Base-by-base conservation (phyloP, 2,113 vertebrate species). In the Perca flavescens region DNA sequence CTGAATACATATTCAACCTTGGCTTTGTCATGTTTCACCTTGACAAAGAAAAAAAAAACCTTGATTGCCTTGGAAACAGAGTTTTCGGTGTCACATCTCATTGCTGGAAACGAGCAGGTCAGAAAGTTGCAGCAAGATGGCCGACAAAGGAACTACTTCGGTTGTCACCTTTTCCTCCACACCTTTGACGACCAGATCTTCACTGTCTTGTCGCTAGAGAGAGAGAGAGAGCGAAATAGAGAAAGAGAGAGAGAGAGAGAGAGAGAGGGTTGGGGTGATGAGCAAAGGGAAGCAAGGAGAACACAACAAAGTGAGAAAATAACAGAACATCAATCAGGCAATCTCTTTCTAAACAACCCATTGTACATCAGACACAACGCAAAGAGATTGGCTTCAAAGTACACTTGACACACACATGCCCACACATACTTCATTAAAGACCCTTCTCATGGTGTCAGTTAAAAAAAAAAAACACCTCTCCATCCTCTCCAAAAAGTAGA, bases 191-290 rank as follows among this genome's bases (percentile, higher is more conserved):
- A 81, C 97, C 97, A 99, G 91, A 99, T 95, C 96, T 99, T 99
- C 95, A 98, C 98, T 6, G 96, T 97, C 95, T 96, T 95, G 95
- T 99, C 97, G 2, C 98, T 99, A 82, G 50, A 90, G 83, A 88
- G 61, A 71, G 8, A 86, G 94, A 93, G 56, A 87, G 62, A 74
- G 82, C n/a, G n/a, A n/a, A n/a, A n/a, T n/a, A 43, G 8, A 40
- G 8, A 34, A 4, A 34, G 34, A 34, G 34, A 34, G 34, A 34
- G 34, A 34, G 34, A 82, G 50, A 90, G 73, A 77, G 46, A 66
- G 71, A 90, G 74, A 89, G 85, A 86, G 86, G 52, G 77, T 57
- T 34, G 65, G 54, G 52, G 49, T 31, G 60, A 64, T 47, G 77
- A 80, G 70, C 49, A 76, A 74, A 82, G 25, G 68, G 64, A 79